Evolutionary conservation across 2,113 vertebrate species (phyloP), one percentile per base, ranked within the genome.

Genomic region (Oncorhynchus clarkii): DNA sequence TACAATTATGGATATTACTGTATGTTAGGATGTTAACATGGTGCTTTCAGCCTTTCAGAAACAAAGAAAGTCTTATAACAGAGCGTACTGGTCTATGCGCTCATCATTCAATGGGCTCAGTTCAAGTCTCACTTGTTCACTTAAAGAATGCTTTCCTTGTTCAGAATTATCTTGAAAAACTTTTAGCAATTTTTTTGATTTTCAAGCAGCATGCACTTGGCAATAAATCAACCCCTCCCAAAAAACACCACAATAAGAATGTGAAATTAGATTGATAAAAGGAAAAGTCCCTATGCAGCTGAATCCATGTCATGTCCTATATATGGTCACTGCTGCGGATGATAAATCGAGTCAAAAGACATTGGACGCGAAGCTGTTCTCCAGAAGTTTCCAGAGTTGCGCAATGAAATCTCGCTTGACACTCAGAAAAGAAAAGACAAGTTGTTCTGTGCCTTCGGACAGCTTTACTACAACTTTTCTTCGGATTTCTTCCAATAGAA

Each of bases 351-450:
- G 18, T 60, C 9, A 60, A 2, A 60, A 34, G 5, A 60, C n/a
- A 60, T 60, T 13, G 13, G 49, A 51, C 49, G 16, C 49, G 16
- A n/a, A 81, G 72, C 72, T 76, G 72, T 87, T 88, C 80, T 70
- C 72, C 88, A 89, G 84, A 84, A 80, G 77, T 51, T 51, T 66
- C 20, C 57, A 45, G 9, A 76, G 73, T 90, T 90, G 81, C 73
- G 74, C 77, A 89, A 88, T 69, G 5, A 51, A 34, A 51, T 78
- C 66, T 67, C 57, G 74, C 81, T 70, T 64, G 51, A 57, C 51
- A 16, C 16, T 57, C 3, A 4, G 51, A 5, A 54, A 54, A 54
- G 72, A 76, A 54, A 54, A 54, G 71, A 76, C 86, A 70, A 69
- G 81, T 86, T 82, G 70, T 79, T 86, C 78, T 87, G 85, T 87